These are phyloP conservation scores for Thamnophis sirtalis DNA, from an alignment of 2,113 vertebrate species.

Conservation along the genomic window DNA sequence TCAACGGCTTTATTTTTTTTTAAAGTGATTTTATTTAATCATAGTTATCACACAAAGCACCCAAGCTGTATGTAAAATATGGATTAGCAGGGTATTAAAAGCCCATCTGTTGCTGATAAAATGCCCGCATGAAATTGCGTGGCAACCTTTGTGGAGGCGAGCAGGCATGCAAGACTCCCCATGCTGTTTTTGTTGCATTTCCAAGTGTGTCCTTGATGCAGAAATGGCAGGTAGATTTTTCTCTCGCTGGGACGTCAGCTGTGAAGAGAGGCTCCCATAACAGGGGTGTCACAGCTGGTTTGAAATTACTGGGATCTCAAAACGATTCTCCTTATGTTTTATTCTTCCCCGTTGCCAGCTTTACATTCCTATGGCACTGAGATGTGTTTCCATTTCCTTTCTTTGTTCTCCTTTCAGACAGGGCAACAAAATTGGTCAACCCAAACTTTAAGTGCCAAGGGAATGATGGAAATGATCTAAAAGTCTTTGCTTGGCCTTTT, in stretches of 20 bases:
- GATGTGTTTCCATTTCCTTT: constrained; percentile 34
- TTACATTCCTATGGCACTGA: constrained; percentile 47
- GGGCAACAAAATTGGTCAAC: not conserved
- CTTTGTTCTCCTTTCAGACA: constrained; percentile 29
- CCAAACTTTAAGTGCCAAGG: not conserved
- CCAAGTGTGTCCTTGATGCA: constrained; percentile 42
- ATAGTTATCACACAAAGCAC: constrained; percentile 47
- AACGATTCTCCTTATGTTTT: constrained; percentile 10
- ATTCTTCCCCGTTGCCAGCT: constrained; percentile 24
- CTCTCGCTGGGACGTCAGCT: constrained; percentile 40
- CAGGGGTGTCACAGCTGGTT: constrained; percentile 19
- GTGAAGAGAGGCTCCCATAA: constrained; percentile 27
- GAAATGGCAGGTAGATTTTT: constrained; percentile 49
- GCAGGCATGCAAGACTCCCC: constrained; percentile 44
- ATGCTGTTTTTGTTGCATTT: constrained; percentile 50
- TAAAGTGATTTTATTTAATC: constrained; percentile 34
- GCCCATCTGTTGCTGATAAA: constrained; percentile 56
- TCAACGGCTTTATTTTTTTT: constrained; percentile 24
- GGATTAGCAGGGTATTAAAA: constrained; percentile 60
- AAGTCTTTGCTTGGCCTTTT: not conserved
- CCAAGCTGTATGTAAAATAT: constrained; percentile 43
- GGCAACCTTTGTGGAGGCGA: constrained; percentile 35
- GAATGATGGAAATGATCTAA: not conserved
- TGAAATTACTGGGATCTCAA: constrained; percentile 13
- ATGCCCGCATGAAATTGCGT: constrained; percentile 10